Evolutionary conservation across 2,888 invertebrate genomes (phyloP).

Genomic region (Spodoptera exigua): DNA sequence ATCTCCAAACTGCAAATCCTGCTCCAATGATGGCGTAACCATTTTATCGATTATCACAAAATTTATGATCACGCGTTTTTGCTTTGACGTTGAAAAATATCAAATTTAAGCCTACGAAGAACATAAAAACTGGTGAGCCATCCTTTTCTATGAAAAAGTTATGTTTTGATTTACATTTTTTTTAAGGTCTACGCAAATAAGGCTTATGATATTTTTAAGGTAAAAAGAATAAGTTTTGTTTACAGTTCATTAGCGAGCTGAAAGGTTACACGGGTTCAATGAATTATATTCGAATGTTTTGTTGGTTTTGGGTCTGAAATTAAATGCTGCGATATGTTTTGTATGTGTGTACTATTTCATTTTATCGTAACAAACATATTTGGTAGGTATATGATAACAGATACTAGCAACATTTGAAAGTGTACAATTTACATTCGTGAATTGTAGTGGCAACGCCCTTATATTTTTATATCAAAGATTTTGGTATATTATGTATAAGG

Average conservation of each 20-base stretch:
- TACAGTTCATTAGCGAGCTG: constrained; percentile 26
- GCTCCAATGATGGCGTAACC: constrained; percentile 20
- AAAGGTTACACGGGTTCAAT: constrained; percentile 24
- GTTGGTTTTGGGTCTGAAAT: background rate
- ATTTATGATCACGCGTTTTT: constrained; percentile 58
- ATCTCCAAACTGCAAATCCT: constrained; percentile 36
- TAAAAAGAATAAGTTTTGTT: constrained; percentile 9
- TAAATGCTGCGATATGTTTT: background rate
- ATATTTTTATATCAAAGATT: no score
- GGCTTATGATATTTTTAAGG: constrained; percentile 22
- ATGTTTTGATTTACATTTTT: constrained; percentile 49
- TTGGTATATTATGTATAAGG: no score
- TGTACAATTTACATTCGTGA: no score
- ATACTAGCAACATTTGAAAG: no score
- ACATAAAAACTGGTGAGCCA: constrained; percentile 31
- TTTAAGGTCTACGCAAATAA: constrained; percentile 14
- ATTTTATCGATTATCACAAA: constrained; percentile 57
- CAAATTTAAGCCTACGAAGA: constrained; percentile 40
- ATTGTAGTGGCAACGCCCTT: no score
- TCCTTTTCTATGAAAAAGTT: constrained; percentile 52
- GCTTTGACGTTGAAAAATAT: constrained; percentile 58
- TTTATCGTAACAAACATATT: no score
- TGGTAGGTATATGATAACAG: no score
- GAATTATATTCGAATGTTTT: constrained; percentile 23
- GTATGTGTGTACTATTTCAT: background rate